Conservation (phyloP, 1,140 invertebrate genomes). For the Drosophila nannoptera region DNA sequence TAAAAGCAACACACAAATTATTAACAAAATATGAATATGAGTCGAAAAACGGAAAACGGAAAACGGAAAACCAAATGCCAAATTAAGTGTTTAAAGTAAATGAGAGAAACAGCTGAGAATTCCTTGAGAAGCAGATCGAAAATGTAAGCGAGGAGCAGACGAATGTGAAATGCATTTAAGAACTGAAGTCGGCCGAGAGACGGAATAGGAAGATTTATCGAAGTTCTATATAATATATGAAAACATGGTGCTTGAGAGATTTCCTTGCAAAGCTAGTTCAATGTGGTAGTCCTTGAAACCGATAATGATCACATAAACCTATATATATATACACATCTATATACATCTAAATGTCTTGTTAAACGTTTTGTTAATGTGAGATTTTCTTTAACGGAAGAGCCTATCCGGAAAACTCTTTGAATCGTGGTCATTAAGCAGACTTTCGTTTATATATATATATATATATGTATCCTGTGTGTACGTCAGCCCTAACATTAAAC, state of each 20-base stretch:
- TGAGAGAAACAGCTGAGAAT: slow-evolving; percentile 9
- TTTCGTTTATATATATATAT: not conserved
- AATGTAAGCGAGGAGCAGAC: slow-evolving; percentile 7
- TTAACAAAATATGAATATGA: slow-evolving; percentile 10
- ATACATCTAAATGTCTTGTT: slow-evolving; percentile 8
- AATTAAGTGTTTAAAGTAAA: slow-evolving; percentile 50
- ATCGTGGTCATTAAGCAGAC: not conserved
- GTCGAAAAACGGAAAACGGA: slow-evolving; percentile 11
- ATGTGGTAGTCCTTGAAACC: slow-evolving; percentile 16
- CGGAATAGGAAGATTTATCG: slow-evolving; percentile 1
- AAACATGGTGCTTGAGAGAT: slow-evolving; percentile 64
- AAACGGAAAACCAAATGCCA: slow-evolving; percentile 51
- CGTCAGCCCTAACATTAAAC: slow-evolving; percentile 34
- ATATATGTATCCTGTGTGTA: not conserved
- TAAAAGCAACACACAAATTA: slow-evolving; percentile 36
- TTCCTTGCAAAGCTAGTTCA: slow-evolving; percentile 42
- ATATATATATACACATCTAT: not conserved
- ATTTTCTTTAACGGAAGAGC: too few species aligned
- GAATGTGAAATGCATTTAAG: slow-evolving; percentile 34
- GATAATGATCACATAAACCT: slow-evolving; percentile 1
- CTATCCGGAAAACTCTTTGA: not conserved
- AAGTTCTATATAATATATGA: slow-evolving; percentile 32
- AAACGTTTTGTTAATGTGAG: not conserved
- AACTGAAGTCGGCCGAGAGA: slow-evolving; percentile 4
- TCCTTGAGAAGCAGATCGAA: slow-evolving; percentile 29